Evolutionary conservation across 2,888 invertebrate species (phyloP).

Genomic region (Drosophila niveifrons): DNA sequence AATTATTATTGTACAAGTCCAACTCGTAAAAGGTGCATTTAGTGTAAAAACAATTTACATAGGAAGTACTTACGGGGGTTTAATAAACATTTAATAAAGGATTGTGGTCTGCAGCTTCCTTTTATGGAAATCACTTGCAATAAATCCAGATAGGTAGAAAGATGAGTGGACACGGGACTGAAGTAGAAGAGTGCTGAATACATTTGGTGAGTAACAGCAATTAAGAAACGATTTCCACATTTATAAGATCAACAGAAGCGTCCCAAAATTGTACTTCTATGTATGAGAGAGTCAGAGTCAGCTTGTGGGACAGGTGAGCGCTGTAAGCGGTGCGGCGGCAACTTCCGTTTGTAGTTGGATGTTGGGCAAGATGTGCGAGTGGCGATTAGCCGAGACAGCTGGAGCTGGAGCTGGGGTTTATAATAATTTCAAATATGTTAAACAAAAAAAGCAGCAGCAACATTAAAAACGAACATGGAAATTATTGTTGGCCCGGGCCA

Average conservation of each 20-base stretch:
- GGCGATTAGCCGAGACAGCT: constrained; percentile 63
- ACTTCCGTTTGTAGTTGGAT: constrained; percentile 79
- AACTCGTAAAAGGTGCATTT: constrained; percentile 17
- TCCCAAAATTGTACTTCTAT: constrained; percentile 33
- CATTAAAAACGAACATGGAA: constrained; percentile 71
- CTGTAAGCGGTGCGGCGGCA: constrained; percentile 40
- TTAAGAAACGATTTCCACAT: constrained; percentile 39
- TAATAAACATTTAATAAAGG: background rate
- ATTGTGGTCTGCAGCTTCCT: background rate
- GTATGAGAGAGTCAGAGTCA: background rate
- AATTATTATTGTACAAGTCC: constrained; percentile 39
- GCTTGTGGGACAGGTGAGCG: background rate
- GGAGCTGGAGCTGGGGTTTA: constrained; percentile 42
- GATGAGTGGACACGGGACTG: background rate
- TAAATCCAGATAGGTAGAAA: background rate
- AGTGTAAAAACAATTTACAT: background rate
- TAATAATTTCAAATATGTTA: constrained; percentile 75
- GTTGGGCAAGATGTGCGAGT: constrained; percentile 61
- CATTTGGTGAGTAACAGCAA: constrained; percentile 17
- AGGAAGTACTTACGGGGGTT: background rate
- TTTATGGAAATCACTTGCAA: background rate
- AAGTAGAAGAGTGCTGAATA: constrained; percentile 7
- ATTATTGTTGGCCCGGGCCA: constrained; percentile 71
- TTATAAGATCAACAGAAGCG: constrained; percentile 23
- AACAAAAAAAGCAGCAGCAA: constrained; percentile 40